phyloP scores from a whole-genome alignment of 1,140 invertebrate species.

The Goniozus legneri region DNA sequence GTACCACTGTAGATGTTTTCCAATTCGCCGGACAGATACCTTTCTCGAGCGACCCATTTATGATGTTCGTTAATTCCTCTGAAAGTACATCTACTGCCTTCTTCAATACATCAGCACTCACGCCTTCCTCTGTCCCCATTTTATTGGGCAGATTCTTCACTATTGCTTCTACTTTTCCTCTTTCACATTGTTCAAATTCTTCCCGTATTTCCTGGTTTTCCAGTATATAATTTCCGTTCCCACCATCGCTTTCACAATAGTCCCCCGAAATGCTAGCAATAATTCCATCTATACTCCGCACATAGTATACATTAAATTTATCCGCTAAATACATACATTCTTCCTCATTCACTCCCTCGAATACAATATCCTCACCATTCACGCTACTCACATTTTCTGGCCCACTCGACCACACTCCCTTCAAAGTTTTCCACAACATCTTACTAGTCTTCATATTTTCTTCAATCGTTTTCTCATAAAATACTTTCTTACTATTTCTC shows the following conservation, averaged over 20 bases:
- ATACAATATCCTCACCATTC: no score
- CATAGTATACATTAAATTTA: constrained; percentile 2
- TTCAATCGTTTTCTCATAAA: no score
- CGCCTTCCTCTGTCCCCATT: constrained; percentile 5
- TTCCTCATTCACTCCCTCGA: background rate
- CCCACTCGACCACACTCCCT: background rate
- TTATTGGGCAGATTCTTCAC: constrained; percentile 1
- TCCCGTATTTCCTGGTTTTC: background rate
- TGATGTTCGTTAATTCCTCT: constrained; percentile 6
- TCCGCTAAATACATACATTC: background rate
- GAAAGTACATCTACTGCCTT: background rate
- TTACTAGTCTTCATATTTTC: no score
- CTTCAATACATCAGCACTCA: constrained; percentile 3
- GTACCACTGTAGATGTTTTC: constrained; percentile 22
- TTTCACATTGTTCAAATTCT: background rate
- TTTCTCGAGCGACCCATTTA: constrained; percentile 14
- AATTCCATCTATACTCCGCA: constrained; percentile 3
- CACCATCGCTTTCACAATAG: no score
- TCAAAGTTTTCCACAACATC: no score
- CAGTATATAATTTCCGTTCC: no score
- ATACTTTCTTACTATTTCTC: no score
- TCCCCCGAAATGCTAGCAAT: no score
- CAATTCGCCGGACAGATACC: constrained; percentile 16
- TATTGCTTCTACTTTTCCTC: background rate
- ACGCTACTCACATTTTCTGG: no score